Evolutionary conservation across 35 echinoderm and acorn worm genomes (phyloP), one percentile per base, ranked within the genome.

Genomic region (Ophioderma brevispina): DNA sequence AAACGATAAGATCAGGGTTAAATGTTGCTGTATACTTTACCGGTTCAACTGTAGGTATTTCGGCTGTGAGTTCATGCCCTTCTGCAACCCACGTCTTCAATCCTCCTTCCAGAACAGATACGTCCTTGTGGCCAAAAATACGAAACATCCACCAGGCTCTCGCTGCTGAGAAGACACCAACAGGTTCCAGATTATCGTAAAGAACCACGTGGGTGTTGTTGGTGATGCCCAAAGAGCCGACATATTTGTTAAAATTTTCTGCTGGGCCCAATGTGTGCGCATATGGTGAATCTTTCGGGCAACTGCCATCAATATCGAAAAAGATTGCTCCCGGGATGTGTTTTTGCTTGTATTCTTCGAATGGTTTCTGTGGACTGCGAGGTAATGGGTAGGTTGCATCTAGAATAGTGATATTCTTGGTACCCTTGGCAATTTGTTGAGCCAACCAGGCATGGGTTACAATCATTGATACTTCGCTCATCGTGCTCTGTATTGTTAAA

Each of bases 141-240:
- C 91, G 84, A n/a, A 99, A 92, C 90, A 99, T 85, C 93, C 93
- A 99, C 97, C 97, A 99, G 28, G 80, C 87, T 30, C 97, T 38
- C 13, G 94, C 87, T 30, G 93, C 94, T 0, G 94, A 92, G 55
- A 99, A 99, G 0, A 92, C 52, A 31, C 94, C 91, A 40, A 90
- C 82, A 23, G 95, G 28, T n/a, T 75, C 46, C 37, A 93, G 78
- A 38, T 85, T 93, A 78, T 99, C 97, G 36, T 99, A 99, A 8
- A 99, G 90, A 19, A 99, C 82, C 0, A 99, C 94, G 49, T 99
- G 97, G 37, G 90, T 95, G 31, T 95, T 88, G 32, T 95, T 90
- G n/a, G 39, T 39, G 39, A 99, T 94, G 19, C 97, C 94, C 1
- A 95, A 81, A 1, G 87, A 79, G 11, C 93, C 87, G 17, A 91